Conservation (phyloP, 92 coral and sea anemone genomes). For the Porites lobata region DNA sequence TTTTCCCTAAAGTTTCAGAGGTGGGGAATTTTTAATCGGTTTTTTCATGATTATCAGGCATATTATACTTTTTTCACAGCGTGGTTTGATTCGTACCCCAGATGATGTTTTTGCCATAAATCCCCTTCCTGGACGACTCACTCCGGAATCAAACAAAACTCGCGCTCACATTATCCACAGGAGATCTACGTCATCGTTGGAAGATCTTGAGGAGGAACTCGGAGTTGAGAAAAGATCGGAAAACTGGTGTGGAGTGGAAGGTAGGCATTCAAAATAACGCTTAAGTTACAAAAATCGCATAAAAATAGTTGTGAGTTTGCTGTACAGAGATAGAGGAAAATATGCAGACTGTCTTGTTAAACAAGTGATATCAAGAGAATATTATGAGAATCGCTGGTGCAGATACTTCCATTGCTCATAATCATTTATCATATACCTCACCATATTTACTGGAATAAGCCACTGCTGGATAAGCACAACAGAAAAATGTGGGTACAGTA, state of each 20-base stretch:
- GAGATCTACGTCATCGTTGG: conserved; percentile 53
- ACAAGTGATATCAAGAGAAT: no score
- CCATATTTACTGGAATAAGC: no score
- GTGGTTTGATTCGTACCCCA: conserved; percentile 74
- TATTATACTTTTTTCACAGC: conserved; percentile 34
- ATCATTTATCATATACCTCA: no score
- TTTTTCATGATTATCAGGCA: no score
- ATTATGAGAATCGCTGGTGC: no score
- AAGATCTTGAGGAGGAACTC: conserved; percentile 35
- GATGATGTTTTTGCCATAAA: conserved; percentile 57
- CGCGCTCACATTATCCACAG: conserved; percentile 78
- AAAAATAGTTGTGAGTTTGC: neutral
- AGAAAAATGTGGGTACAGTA: no score
- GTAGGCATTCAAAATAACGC: conserved; percentile 9
- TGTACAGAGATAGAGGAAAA: no score
- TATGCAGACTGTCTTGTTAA: no score
- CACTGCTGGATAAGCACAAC: no score
- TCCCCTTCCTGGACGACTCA: conserved; percentile 78
- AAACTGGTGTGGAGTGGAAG: conserved; percentile 75
- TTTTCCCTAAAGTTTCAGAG: no score
- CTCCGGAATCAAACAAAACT: conserved; percentile 44
- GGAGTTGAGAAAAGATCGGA: conserved; percentile 54
- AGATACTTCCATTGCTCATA: no score
- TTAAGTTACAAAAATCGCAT: neutral
- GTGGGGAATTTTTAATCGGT: no score